phyloP scores from a whole-genome alignment of 2,113 vertebrate genomes.

The Romanogobio albipinnatus region DNA sequence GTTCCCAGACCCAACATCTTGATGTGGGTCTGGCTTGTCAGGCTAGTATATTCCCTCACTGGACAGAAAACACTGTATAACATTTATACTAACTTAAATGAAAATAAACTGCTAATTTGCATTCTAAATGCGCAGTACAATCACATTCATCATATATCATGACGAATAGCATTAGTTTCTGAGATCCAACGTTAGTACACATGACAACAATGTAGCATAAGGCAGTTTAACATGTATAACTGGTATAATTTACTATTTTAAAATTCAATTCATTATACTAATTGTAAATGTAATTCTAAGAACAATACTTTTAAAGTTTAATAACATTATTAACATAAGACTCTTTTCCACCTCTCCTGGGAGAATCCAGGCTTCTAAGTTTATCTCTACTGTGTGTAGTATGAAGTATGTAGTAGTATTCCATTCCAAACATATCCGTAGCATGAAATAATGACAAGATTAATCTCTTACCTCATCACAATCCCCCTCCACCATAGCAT shows the following conservation, averaged over 20 bases:
- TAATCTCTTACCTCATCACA: slow-evolving; percentile 93
- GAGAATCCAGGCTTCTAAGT: background rate
- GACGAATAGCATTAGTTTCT: background rate
- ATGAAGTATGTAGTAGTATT: background rate
- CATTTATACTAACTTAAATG: background rate
- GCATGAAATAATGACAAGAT: background rate
- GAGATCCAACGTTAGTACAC: background rate
- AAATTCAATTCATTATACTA: background rate
- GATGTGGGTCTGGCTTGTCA: too few relatives aligned
- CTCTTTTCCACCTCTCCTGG: background rate
- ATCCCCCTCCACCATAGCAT: slow-evolving; percentile 99
- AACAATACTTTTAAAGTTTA: too few relatives aligned
- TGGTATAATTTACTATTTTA: background rate
- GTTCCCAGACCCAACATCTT: too few relatives aligned
- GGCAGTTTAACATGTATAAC: background rate
- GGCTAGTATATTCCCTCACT: too few relatives aligned
- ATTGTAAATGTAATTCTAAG: too few relatives aligned
- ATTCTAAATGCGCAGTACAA: background rate
- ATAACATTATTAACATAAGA: background rate
- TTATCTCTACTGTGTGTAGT: background rate
- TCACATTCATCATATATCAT: background rate
- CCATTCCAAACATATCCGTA: background rate
- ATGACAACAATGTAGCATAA: background rate
- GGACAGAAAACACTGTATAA: too few relatives aligned
- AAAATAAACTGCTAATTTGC: too few relatives aligned